phyloP scores from a whole-genome alignment of 2,113 vertebrate genomes.

The Pelmatolapia mariae region DNA sequence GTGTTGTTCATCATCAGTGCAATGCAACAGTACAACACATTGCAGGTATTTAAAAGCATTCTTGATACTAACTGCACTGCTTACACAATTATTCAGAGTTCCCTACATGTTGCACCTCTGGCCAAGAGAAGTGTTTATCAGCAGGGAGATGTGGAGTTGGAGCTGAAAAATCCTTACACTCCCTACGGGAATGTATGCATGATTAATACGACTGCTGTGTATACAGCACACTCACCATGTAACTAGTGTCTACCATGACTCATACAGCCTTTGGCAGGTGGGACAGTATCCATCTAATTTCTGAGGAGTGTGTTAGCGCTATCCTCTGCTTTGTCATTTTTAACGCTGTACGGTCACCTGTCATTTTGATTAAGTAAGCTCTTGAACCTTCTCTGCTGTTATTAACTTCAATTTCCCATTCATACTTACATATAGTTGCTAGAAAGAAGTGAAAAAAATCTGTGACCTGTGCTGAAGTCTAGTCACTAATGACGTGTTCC shows the following conservation, averaged over 20 bases:
- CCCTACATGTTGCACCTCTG: conserved; percentile 28
- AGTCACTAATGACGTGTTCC: background rate
- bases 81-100: conserved; percentile 30
- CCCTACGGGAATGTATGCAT: conserved; percentile 44
- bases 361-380: conserved; percentile 64
- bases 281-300: conserved; percentile 57
- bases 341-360: conserved; percentile 40
- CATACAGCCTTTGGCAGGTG: conserved; percentile 48
- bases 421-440: conserved; percentile 20
- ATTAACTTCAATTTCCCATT: conserved; percentile 57
- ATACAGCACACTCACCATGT: conserved; percentile 39
- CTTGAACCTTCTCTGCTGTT: conserved; percentile 47
- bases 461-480: conserved; percentile 4
- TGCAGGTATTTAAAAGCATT: background rate
- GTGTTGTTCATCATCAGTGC: background rate
- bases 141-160: conserved; percentile 33
- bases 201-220: conserved; percentile 52
- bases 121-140: conserved; percentile 52
- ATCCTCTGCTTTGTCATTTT: conserved; percentile 46
- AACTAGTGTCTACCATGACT: conserved; percentile 48
- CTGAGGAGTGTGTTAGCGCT: conserved; percentile 24
- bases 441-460: background rate
- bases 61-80: background rate
- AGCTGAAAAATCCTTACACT: conserved; percentile 26
- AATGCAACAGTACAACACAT: background rate